Evolutionary conservation across 2,888 invertebrate species (phyloP), one percentile per base, ranked within the genome.

Genomic region (Molorchus minor): DNA sequence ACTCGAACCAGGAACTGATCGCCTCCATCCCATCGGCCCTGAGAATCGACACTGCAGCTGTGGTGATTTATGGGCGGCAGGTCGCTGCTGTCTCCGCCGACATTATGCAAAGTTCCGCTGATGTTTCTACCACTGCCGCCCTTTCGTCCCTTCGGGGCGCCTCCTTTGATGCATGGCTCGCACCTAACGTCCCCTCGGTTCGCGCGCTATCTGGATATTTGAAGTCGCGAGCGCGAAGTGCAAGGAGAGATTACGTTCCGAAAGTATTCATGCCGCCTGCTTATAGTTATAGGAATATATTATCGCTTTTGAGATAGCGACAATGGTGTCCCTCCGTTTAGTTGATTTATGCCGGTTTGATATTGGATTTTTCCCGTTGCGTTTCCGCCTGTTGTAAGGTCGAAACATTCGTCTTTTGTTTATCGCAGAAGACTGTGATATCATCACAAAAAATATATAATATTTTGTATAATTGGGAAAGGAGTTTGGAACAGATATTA

Each of bases 101-200:
- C 80, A 80, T 80, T 80, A 80, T 80, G 80, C 80, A 80, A 80
- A 80, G 78, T 79, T 79, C 76, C 78, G 74, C 72, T 73, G 75
- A 73, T 75, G 76, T 77, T 77, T 76, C 77, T 75, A 73, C 72
- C 70, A 73, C 74, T 73, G 72, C 56, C 62, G 64, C 63, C 64
- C 63, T 59, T 62, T 47, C 41, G 61, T 64, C 71, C 73, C 65
- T 70, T 61, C 67, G 59, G 61, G 60, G 65, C 71, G 66, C 70
- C 68, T 67, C 66, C 65, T 73, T 73, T 74, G 72, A 72, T 72
- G 71, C 72, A 73, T 73, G 65, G 68, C 73, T 69, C 71, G 68
- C 72, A 72, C 71, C 72, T 72, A 41, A 67, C 68, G 8, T 21
- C 19, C 52, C 65, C 68, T 54, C 65, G 35, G n/a, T n/a, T n/a